Evolutionary conservation across 2,113 vertebrate genomes (phyloP).

Genomic region (Pandion haliaetus): DNA sequence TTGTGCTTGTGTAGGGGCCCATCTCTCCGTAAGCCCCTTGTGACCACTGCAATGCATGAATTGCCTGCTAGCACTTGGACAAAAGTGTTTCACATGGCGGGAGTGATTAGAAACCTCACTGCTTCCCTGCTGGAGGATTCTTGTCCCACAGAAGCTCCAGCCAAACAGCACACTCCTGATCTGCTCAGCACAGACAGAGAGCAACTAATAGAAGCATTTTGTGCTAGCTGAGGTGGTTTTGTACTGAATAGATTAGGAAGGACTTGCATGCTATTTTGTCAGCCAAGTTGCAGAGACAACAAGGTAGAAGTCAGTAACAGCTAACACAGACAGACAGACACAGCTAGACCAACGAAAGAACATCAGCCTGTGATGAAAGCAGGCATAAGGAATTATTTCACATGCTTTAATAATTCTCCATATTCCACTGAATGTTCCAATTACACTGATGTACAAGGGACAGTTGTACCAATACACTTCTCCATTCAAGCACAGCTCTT

Average conservation of each 20-base stretch:
- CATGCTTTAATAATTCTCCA: background rate
- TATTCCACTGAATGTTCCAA: background rate
- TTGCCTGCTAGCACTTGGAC: background rate
- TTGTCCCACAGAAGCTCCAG: background rate
- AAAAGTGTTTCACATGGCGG: fast-evolving
- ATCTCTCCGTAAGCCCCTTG: background rate
- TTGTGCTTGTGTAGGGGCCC: background rate
- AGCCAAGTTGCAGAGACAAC: background rate
- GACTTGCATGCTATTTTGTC: background rate
- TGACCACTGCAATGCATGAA: background rate
- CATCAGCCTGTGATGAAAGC: background rate
- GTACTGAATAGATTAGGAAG: background rate
- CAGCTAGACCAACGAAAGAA: background rate
- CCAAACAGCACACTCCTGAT: background rate
- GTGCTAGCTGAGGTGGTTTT: background rate
- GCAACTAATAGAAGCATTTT: background rate
- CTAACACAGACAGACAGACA: background rate
- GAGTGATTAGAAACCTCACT: background rate
- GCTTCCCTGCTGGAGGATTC: background rate
- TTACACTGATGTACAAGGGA: background rate
- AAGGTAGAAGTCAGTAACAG: background rate
- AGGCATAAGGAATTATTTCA: background rate
- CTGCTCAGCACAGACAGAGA: background rate
- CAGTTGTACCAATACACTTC: background rate
- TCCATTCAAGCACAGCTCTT: background rate